phyloP scores from a whole-genome alignment of 2,888 invertebrate species.

The Seladonia tumulorum region DNA sequence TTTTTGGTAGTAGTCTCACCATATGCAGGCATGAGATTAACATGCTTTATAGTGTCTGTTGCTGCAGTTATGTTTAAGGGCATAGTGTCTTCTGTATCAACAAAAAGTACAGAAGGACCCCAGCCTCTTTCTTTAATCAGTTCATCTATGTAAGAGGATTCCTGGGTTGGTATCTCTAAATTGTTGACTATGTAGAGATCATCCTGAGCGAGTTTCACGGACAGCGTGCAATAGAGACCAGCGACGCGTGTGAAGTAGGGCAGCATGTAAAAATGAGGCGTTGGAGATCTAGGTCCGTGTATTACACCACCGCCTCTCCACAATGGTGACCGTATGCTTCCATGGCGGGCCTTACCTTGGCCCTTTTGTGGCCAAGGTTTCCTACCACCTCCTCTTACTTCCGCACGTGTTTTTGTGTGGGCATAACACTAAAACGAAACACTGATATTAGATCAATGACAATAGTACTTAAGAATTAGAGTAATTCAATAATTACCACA shows the following conservation, averaged over 20 bases:
- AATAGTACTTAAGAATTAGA: background rate
- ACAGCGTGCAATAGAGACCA: constrained; percentile 93
- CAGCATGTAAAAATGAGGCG: constrained; percentile 96
- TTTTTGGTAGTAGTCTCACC: constrained; percentile 84
- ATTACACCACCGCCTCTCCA: constrained; percentile 93
- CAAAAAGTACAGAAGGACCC: constrained; percentile 97
- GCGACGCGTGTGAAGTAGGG: constrained; percentile 90
- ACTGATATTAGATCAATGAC: background rate
- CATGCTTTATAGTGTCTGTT: constrained; percentile 90
- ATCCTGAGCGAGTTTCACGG: constrained; percentile 97
- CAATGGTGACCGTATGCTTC: constrained; percentile 95
- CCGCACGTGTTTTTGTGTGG: constrained; percentile 91
- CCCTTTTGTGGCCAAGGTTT: constrained; percentile 99
- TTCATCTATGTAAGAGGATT: constrained; percentile 91
- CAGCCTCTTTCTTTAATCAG: constrained; percentile 94
- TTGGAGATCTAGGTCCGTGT: constrained; percentile 97
- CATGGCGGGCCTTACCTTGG: constrained; percentile 94
- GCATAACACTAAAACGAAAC: constrained; percentile 86
- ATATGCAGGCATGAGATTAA: constrained; percentile 98
- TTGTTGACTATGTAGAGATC: constrained; percentile 96
- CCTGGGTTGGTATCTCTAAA: constrained; percentile 93
- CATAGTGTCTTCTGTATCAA: constrained; percentile 96
- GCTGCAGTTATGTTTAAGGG: constrained; percentile 95
- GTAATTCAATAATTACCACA: constrained; percentile 87
- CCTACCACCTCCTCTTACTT: constrained; percentile 94